These are phyloP conservation scores for Taenioides sp. DNA, from an alignment of 2,797 vertebrate genomes.

Conservation along the genomic window DNA sequence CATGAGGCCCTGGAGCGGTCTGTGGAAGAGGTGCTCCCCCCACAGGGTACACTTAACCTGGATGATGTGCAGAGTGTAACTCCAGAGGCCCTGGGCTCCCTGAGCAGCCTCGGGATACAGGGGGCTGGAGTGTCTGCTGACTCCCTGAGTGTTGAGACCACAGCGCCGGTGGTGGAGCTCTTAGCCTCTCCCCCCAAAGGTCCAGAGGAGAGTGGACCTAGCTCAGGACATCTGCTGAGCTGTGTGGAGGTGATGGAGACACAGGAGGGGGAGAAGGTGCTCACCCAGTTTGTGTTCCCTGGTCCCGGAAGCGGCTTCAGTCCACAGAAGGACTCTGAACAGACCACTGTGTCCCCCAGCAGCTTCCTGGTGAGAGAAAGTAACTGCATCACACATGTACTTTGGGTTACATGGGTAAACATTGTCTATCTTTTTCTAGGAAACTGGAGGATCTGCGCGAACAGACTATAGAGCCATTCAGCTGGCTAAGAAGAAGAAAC, in stretches of 20 bases:
- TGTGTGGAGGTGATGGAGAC: conserved; percentile 78
- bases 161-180: conserved; percentile 78
- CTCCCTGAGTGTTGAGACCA: conserved; percentile 74
- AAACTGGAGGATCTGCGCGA: conserved; percentile 91
- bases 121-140: conserved; percentile 63
- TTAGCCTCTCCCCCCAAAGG: conserved; percentile 80
- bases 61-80: conserved; percentile 90
- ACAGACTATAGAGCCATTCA: conserved; percentile 97
- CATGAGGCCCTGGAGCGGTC: conserved; percentile 84
- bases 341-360: conserved; percentile 76
- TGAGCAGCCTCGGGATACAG: conserved; percentile 83
- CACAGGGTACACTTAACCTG: conserved; percentile 84
- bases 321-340: conserved; percentile 84
- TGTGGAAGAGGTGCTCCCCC: conserved; percentile 83
- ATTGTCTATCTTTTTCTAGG: conserved; percentile 69
- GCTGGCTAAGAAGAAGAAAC: conserved; percentile 92
- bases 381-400: neutral
- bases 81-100: conserved; percentile 84
- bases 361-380: conserved; percentile 84
- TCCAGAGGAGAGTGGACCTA: conserved; percentile 63
- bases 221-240: conserved; percentile 74
- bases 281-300: conserved; percentile 84
- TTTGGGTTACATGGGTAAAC: neutral
- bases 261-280: conserved; percentile 82
- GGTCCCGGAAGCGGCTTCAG: conserved; percentile 79